A percentile compares a stretch with the other conserved stretches of the same genome.
phyloP scores from a whole-genome alignment of 2,888 invertebrate genomes.

The Dolichopus griseipennis region DNA sequence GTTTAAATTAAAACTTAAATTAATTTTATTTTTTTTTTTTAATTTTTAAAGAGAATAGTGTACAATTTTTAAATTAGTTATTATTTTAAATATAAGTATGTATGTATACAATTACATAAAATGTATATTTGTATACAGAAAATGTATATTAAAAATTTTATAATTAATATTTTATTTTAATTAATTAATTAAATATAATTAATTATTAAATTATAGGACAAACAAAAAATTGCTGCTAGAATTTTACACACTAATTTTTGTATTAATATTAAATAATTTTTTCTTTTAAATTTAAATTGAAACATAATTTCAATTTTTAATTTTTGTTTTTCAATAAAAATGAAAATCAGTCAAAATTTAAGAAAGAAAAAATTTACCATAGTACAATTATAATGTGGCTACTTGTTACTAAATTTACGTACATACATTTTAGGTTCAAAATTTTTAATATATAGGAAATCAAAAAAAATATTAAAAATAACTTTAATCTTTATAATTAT shows the following conservation, averaged over 20 bases:
- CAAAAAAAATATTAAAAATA: too few species aligned
- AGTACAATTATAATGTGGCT: too few species aligned
- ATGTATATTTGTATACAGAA: too few species aligned
- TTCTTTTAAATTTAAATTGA: not conserved
- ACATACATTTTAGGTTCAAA: too few species aligned
- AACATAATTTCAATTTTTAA: not conserved
- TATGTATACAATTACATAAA: not conserved
- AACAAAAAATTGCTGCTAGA: not conserved
- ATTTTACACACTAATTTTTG: not conserved
- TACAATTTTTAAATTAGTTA: not conserved
- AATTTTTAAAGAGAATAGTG: not conserved
- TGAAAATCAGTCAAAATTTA: constrained; percentile 4
- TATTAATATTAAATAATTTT: not conserved
- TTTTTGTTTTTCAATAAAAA: not conserved
- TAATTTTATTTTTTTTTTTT: not conserved
- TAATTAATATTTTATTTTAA: not conserved
- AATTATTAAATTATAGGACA: not conserved
- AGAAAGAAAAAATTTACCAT: not conserved
- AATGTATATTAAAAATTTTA: too few species aligned
- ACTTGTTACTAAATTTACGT: too few species aligned
- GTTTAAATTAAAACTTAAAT: constrained; percentile 1
- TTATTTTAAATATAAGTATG: not conserved
- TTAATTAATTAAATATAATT: not conserved
- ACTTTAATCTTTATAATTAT: too few species aligned
- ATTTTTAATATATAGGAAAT: too few species aligned